Evolutionary conservation across 2,113 vertebrate genomes (phyloP).

Genomic region (Cynopterus brachyotis): DNA sequence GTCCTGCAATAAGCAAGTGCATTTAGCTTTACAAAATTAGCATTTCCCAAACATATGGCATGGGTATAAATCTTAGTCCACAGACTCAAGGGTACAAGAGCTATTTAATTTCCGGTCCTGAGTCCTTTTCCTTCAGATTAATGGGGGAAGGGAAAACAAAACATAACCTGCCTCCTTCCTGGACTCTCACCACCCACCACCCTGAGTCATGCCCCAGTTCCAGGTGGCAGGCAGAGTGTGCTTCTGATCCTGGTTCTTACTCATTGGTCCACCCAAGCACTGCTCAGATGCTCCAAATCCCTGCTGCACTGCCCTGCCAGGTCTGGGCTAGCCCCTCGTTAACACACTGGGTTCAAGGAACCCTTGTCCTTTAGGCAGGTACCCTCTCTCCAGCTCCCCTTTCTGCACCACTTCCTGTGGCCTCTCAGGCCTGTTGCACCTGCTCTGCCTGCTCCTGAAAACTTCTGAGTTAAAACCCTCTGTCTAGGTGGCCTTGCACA

Average conservation of each 20-base stretch:
- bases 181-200: not conserved
- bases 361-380: not conserved
- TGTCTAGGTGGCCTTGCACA: not conserved
- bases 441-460: not conserved
- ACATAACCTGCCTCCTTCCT: not conserved
- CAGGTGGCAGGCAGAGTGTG: not conserved
- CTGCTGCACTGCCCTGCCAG: not conserved
- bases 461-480: not conserved
- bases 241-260: not conserved
- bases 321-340: not conserved
- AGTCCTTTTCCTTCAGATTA: not conserved
- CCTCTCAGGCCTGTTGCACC: not conserved
- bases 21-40: not conserved
- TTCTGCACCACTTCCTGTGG: not conserved
- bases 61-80: not conserved
- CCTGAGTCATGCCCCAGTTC: not conserved
- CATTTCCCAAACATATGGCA: not conserved
- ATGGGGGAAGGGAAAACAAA: not conserved
- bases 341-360: not conserved
- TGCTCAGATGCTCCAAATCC: not conserved
- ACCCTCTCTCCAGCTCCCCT: not conserved
- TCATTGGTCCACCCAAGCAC: not conserved
- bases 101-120: not conserved
- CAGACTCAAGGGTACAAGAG: not conserved
- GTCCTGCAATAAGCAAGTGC: not conserved